Base-by-base conservation (phyloP, 2,888 invertebrate genomes). In the Cheilosia scutellata region DNA sequence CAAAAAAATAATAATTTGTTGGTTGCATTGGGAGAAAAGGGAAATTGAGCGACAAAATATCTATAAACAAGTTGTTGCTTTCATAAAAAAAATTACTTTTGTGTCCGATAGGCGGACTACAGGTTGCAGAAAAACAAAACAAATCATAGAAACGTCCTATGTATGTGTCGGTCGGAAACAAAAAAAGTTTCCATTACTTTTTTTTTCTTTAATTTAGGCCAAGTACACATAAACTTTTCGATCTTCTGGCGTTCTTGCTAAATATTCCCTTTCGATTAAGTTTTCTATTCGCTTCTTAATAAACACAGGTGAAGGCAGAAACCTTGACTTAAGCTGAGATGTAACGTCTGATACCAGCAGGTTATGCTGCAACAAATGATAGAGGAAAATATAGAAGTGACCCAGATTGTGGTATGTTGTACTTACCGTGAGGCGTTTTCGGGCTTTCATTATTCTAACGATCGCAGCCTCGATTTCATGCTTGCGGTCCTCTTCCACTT, bases 201-300 rank as follows among this genome's bases (percentile, higher is more conserved):
- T 57, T 63, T 65, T 62, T 57, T 16, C 20, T 49, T 86, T 37
- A 62, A 75, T 93, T 94, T 95, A 98, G 94, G 98, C 98, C 93
- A 98, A 97, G 94, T 98, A 98, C 89, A 97, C 96, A 94, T 98
- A 98, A 91, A 98, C 96, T 95, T 98, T 98, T 93, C 97, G 95
- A 95, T 99, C 99, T 93, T 98, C 98, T 79, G 98, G 96, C 91
- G 98, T 98, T 93, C 99, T 96, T 89, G 98, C 98, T 92, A 99
- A 95, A 94, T 99, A 99, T 94, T 99, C 99, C 89, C 99, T 95
- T 94, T 99, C 99, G 93, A 99, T 99, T 91, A 99, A 95, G 87
- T 98, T 98, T 94, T 99, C 99, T 93, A 99, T 99, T 92, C 99
- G 96, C 93, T 99, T 99, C 94, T 99, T 99, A 92, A 99, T 99